phyloP scores from a whole-genome alignment of 1,140 invertebrate species.

The Antheraea pernyi region DNA sequence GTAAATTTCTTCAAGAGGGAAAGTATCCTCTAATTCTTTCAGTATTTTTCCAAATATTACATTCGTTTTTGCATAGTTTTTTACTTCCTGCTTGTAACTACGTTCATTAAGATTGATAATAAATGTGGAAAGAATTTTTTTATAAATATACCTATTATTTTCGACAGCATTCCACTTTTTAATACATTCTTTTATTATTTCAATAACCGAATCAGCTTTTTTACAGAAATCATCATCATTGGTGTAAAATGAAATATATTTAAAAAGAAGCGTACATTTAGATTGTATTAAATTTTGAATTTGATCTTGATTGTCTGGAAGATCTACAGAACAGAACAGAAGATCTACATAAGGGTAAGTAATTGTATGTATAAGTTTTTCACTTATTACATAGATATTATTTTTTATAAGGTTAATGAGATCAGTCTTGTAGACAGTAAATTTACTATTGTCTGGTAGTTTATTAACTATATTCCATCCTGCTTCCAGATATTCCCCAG shows the following conservation, averaged over 20 bases:
- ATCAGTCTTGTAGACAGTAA: slow-evolving; percentile 19
- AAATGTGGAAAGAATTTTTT: slow-evolving; percentile 11
- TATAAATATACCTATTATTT: slow-evolving; percentile 21
- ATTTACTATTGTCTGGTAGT: slow-evolving; percentile 33
- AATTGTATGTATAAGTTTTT: neutral
- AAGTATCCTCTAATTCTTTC: slow-evolving; percentile 16
- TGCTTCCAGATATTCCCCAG: slow-evolving; percentile 29
- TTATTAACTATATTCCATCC: slow-evolving; percentile 39
- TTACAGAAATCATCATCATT: slow-evolving; percentile 27
- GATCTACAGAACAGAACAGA: slow-evolving; percentile 5
- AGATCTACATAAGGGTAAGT: neutral
- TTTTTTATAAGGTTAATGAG: slow-evolving; percentile 23
- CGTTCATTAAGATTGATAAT: slow-evolving; percentile 6
- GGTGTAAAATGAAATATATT: slow-evolving; percentile 34
- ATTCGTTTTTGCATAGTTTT: slow-evolving; percentile 7
- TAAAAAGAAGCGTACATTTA: slow-evolving; percentile 41
- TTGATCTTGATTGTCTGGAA: neutral
- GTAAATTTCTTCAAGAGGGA: slow-evolving; percentile 36
- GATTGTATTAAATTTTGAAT: slow-evolving; percentile 18
- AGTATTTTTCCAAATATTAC: slow-evolving; percentile 23
- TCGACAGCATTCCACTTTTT: slow-evolving; percentile 31
- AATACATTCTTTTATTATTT: slow-evolving; percentile 30
- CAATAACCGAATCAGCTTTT: slow-evolving; percentile 27
- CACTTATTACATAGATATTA: slow-evolving; percentile 24
- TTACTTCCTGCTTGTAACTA: neutral